phyloP scores from a whole-genome alignment of 23 tunicate genomes.

The Ciona savignyi region DNA sequence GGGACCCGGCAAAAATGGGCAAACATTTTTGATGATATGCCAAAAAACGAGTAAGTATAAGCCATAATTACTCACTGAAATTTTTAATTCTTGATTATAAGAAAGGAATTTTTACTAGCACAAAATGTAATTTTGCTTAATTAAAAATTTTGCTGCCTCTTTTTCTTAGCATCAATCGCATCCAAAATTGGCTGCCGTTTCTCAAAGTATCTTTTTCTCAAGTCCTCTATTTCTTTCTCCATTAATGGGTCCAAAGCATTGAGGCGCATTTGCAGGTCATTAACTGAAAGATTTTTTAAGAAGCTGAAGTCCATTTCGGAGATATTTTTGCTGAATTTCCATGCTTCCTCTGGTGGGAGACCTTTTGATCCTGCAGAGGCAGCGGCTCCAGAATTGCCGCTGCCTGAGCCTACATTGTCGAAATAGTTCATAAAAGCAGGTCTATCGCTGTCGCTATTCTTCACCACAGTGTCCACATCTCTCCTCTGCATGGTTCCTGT shows the following conservation, averaged over 20 bases:
- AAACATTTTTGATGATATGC: too few species aligned
- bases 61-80: too few species aligned
- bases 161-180: slow-evolving; percentile 89
- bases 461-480: slow-evolving; percentile 62
- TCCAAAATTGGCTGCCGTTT: slow-evolving; percentile 91
- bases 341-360: slow-evolving; percentile 80
- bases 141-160: slow-evolving; percentile 83
- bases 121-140: too few species aligned
- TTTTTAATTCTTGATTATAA: too few species aligned
- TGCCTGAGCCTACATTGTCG: slow-evolving; percentile 51
- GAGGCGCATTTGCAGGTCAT: slow-evolving; percentile 54
- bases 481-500: slow-evolving; percentile 80
- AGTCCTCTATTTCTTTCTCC: slow-evolving; percentile 87
- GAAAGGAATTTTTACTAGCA: too few species aligned
- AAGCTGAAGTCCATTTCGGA: slow-evolving; percentile 82
- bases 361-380: slow-evolving; percentile 16
- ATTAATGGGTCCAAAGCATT: slow-evolving; percentile 71
- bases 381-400: slow-evolving; percentile 30
- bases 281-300: slow-evolving; percentile 44
- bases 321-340: slow-evolving; percentile 83
- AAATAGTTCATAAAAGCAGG: slow-evolving; percentile 93
- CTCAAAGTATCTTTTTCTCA: slow-evolving; percentile 65
- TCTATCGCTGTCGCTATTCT: slow-evolving; percentile 23
- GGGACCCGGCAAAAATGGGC: too few species aligned
- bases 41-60: too few species aligned